phyloP scores from a whole-genome alignment of 2,113 vertebrate genomes.

The Gymnorhina tibicen region DNA sequence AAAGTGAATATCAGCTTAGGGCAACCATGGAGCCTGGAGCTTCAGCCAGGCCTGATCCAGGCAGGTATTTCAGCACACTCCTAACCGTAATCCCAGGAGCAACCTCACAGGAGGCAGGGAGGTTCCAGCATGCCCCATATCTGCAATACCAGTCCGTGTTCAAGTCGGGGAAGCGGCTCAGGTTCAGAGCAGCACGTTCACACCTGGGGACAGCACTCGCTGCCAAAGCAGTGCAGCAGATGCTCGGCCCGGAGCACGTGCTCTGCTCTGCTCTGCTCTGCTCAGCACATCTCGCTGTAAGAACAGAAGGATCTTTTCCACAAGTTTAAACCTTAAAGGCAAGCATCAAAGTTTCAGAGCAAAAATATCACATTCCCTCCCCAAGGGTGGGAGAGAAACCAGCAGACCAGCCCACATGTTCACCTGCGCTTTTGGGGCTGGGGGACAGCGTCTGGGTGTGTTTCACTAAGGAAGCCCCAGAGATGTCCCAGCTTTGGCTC shows the following conservation, averaged over 20 bases:
- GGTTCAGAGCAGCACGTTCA: not conserved
- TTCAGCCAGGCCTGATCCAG: not conserved
- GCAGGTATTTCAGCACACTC: not conserved
- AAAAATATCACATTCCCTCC: not conserved
- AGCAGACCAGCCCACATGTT: not conserved
- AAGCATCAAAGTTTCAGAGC: not conserved
- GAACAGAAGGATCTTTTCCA: not conserved
- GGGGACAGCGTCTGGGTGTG: not conserved
- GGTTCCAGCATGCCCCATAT: fast-evolving
- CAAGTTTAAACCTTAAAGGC: not conserved
- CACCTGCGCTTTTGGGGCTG: fast-evolving
- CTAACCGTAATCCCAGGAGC: not conserved
- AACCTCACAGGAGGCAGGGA: not conserved
- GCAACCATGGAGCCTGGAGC: not conserved
- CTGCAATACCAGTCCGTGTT: fast-evolving
- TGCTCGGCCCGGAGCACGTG: fast-evolving
- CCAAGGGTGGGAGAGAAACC: not conserved
- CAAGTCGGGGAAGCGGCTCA: fast-evolving
- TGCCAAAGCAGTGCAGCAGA: not conserved
- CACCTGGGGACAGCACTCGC: fast-evolving
- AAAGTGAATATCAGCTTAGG: not conserved
- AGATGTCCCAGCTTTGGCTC: not conserved
- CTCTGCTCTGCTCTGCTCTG: not conserved
- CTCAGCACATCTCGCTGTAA: fast-evolving
- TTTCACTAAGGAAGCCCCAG: not conserved